Base-by-base conservation (phyloP, 2,113 vertebrate species). In the Dermatemys mawii region DNA sequence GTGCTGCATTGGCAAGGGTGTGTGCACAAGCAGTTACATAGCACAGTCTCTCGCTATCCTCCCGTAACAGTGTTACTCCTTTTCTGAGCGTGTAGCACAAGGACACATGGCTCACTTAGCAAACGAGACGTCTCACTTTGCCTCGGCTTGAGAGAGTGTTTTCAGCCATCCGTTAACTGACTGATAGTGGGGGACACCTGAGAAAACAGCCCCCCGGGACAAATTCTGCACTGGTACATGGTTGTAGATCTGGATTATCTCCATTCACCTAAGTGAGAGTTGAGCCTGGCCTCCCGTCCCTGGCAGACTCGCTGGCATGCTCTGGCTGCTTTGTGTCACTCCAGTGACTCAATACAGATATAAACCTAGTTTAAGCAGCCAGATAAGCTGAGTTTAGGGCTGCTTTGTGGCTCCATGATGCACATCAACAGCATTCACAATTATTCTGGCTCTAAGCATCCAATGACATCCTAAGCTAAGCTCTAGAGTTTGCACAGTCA, bases 201-300 rank as follows among this genome's bases (percentile, higher is more conserved):
- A 46, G 17, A n/a, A 63, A 35, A 67, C 60, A 67, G 4, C 57
- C 88, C 41, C 27, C 81, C n/a, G 4, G 35, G 50, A 9, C 5
- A 1, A 11, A 26, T 24, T 17, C 67, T 6, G 1, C 2, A 5
- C 2, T 0, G 60, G 84, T 76, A 46, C 1, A 0, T 38, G 80
- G 46, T 63, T 53, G 41, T 14, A 4, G 3, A 44, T 1, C 1
- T 3, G 85, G 2, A 22, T 16, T 87, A 48, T 38, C 2, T 1
- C 3, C 0, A 27, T 57, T 38, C 81, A 2, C 21, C 49, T 27
- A 35, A 67, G 17, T 44, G 2, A 1, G 82, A 51, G 27, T 44
- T 48, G 57, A 21, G 38, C n/a, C 16, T 38, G 32, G n/a, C n/a
- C 63, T 21, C n/a, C 63, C 38, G 16, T 57, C 27, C n/a, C 35